Percentiles rank a stretch among this genome's conserved stretches.
Conservation (phyloP, 2,797 vertebrate species). For the Apogon hyalosoma region DNA sequence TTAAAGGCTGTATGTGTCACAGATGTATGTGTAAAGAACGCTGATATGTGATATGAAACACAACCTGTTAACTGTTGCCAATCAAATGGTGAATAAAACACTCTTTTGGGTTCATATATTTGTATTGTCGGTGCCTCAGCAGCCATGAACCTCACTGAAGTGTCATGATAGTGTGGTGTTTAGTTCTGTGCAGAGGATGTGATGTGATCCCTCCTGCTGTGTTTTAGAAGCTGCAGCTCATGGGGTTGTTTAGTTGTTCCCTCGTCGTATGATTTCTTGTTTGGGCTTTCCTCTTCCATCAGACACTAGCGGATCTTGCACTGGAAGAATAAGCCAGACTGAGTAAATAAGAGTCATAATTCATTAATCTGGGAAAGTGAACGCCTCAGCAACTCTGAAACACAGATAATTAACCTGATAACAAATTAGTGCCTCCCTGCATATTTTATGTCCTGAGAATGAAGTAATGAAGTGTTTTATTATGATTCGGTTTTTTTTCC, state of each 20-base stretch:
- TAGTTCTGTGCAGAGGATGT: background rate
- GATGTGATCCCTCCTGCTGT: background rate
- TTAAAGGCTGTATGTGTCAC: too few relatives aligned
- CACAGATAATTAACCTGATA: slow-evolving; percentile 83
- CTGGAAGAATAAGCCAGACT: slow-evolving; percentile 49
- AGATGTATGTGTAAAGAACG: too few relatives aligned
- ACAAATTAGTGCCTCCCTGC: slow-evolving; percentile 77
- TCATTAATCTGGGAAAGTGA: slow-evolving; percentile 78
- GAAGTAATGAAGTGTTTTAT: slow-evolving; percentile 76
- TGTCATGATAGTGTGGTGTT: background rate
- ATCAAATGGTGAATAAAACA: too few relatives aligned
- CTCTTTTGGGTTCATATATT: too few relatives aligned
- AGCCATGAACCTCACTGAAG: too few relatives aligned
- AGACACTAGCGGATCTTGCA: slow-evolving; percentile 33
- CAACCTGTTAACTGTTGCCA: too few relatives aligned
- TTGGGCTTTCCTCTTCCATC: slow-evolving; percentile 52
- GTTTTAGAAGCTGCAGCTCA: slow-evolving; percentile 9
- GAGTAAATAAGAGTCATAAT: slow-evolving; percentile 77
- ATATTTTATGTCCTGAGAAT: slow-evolving; percentile 74
- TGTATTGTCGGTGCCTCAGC: too few relatives aligned
- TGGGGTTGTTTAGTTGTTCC: slow-evolving; percentile 17
- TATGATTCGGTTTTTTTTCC: slow-evolving; percentile 48
- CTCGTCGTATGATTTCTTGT: slow-evolving; percentile 51
- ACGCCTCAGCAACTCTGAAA: slow-evolving; percentile 76
- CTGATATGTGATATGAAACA: too few relatives aligned